Base-by-base conservation (phyloP, 2,113 vertebrate genomes). In the Neogobius melanostomus region DNA sequence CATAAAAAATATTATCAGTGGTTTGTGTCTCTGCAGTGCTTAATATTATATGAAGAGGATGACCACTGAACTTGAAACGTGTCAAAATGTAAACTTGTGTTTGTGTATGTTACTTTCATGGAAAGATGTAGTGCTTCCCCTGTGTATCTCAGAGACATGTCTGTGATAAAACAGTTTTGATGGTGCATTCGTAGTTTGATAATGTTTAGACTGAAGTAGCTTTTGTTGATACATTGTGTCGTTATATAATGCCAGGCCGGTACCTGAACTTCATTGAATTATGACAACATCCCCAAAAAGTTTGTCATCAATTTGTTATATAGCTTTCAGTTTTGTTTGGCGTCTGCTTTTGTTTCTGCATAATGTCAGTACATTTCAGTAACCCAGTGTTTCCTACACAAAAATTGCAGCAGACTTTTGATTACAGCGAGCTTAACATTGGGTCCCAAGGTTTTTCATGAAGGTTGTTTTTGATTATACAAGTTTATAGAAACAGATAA, bases 1-100 rank as follows among this genome's bases (percentile, higher is more conserved):
- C 45, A 36, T 77, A 53, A 56, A 46, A 77, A 80, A 82, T 69
- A 77, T 67, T 62, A 69, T 75, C 75, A 54, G 69, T 66, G 79
- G 56, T 69, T 80, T 76, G 52, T 69, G 63, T 52, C 11, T 59
- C 75, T 74, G 77, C 64, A 76, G 53, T 54, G 64, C 16, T 72
- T 61, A 44, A 69, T 8, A 67, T 12, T 60, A 64, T 80, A 52
- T 63, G 47, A 83, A 14, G 80, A 42, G 5, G 11, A 66, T 72
- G 66, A 77, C 60, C 56, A 59, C 11, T 6, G 62, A 49, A 60
- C 36, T 8, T 45, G 42, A 44, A 14, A 43, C 12, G 57, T 60
- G 12, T 14, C 8, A 10, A 17, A 14, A 9, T 59, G 56, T 42
- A 14, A 59, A 59, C 14, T 10, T 59, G 56, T 57, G 11, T 12